phyloP scores from a whole-genome alignment of 2,888 invertebrate genomes.

The Lochmaea crataegi region DNA sequence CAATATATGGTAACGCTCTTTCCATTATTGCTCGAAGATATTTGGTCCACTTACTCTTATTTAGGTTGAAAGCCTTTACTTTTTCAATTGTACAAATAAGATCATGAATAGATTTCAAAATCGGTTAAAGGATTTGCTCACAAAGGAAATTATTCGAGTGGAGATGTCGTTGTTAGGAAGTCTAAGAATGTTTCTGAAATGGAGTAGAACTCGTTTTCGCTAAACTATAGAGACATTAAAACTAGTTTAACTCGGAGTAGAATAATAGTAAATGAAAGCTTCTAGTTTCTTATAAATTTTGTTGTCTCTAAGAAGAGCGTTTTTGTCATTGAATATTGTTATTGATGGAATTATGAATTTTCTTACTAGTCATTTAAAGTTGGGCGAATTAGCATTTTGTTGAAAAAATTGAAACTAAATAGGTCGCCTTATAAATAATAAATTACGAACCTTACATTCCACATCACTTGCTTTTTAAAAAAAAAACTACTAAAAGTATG shows the following conservation, averaged over 20 bases:
- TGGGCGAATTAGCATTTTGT: too few relatives aligned
- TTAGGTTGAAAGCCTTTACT: conserved; percentile 5
- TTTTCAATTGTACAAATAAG: background rate
- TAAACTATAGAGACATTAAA: background rate
- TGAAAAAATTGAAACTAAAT: too few relatives aligned
- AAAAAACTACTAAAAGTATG: too few relatives aligned
- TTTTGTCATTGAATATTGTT: too few relatives aligned
- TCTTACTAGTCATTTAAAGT: too few relatives aligned
- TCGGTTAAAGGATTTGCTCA: background rate
- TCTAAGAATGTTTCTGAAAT: background rate
- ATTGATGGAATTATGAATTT: too few relatives aligned
- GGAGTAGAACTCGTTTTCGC: background rate
- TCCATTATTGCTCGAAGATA: background rate
- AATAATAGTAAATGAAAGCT: background rate
- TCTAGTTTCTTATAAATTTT: background rate
- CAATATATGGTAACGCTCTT: background rate
- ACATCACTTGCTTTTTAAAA: too few relatives aligned
- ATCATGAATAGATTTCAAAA: background rate
- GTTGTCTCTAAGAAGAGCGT: too few relatives aligned
- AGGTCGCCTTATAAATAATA: too few relatives aligned
- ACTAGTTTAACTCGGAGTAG: background rate
- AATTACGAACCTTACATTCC: too few relatives aligned
- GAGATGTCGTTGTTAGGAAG: background rate
- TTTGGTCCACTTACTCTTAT: conserved; percentile 1
- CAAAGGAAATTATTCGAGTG: background rate